These are phyloP conservation scores for Bubo scandiacus DNA, from an alignment of 2,113 vertebrate species.

Conservation along the genomic window DNA sequence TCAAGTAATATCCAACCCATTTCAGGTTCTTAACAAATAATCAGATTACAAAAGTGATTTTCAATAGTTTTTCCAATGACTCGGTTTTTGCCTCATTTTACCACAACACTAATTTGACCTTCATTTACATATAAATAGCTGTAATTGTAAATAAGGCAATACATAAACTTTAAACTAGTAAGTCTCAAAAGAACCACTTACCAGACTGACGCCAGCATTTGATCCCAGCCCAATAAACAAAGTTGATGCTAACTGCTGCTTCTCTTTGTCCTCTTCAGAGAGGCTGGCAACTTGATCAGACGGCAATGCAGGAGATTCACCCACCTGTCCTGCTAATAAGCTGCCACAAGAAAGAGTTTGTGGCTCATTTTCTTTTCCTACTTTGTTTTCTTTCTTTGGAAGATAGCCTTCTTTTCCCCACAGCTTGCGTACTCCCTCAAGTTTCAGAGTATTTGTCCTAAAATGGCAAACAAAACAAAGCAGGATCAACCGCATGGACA, in stretches of 20 bases:
- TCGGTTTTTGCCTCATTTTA: neutral
- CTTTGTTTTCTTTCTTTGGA: conserved; percentile 77
- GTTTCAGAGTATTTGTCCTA: conserved; percentile 82
- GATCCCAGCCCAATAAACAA: conserved; percentile 88
- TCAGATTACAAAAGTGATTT: neutral
- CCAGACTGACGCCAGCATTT: conserved; percentile 82
- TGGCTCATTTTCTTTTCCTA: conserved; percentile 54
- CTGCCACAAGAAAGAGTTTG: conserved; percentile 51
- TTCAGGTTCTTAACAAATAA: neutral
- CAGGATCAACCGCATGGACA: neutral
- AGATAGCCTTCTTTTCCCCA: conserved; percentile 97
- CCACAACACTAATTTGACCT: neutral
- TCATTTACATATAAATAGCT: neutral
- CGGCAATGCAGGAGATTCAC: neutral
- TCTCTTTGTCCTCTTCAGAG: conserved; percentile 80
- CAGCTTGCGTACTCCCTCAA: conserved; percentile 88
- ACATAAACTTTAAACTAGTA: neutral
- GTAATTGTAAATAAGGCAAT: neutral
- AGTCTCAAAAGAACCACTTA: conserved; percentile 59
- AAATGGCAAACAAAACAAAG: neutral
- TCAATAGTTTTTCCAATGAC: neutral
- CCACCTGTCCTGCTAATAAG: conserved; percentile 38
- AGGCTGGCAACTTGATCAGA: conserved; percentile 14
- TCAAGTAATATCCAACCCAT: neutral
- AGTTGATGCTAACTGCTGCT: conserved; percentile 88